A percentile compares a stretch with the other conserved stretches of the same genome.
Evolutionary conservation across 2,888 invertebrate species (phyloP).

Genomic region (Pachycephus smyrnensis): DNA sequence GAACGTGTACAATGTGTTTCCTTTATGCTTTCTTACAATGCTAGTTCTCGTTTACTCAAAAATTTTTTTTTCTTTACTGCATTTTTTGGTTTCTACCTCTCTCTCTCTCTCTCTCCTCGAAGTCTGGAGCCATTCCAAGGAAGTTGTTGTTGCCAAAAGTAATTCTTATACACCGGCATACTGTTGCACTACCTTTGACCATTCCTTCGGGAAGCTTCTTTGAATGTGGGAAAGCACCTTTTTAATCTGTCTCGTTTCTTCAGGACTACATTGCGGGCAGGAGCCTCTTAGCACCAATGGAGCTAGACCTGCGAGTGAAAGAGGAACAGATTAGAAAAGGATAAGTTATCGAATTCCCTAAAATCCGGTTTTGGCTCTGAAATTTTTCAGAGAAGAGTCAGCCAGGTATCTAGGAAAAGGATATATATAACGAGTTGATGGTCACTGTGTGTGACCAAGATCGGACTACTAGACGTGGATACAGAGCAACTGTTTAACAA

Average conservation of each 20-base stretch:
- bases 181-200: slow-evolving; percentile 79
- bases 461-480: background rate
- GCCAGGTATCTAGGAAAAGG: background rate
- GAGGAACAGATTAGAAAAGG: background rate
- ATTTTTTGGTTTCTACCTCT: background rate
- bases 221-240: slow-evolving; percentile 81
- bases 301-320: slow-evolving; percentile 74
- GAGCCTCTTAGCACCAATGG: slow-evolving; percentile 80
- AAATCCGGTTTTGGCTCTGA: background rate
- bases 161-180: slow-evolving; percentile 69
- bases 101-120: background rate
- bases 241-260: slow-evolving; percentile 80
- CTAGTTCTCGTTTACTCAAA: background rate
- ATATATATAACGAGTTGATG: no score
- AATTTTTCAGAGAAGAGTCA: background rate
- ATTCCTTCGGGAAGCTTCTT: slow-evolving; percentile 81
- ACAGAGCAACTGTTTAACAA: background rate
- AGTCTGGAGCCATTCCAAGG: background rate
- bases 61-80: background rate
- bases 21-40: background rate
- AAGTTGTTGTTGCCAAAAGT: background rate
- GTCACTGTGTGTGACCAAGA: background rate
- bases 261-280: slow-evolving; percentile 78
- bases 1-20: background rate
- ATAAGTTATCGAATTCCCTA: background rate